These are phyloP conservation scores for Pipistrellus kuhlii DNA, from an alignment of 2,797 vertebrate species.

Conservation along the genomic window DNA sequence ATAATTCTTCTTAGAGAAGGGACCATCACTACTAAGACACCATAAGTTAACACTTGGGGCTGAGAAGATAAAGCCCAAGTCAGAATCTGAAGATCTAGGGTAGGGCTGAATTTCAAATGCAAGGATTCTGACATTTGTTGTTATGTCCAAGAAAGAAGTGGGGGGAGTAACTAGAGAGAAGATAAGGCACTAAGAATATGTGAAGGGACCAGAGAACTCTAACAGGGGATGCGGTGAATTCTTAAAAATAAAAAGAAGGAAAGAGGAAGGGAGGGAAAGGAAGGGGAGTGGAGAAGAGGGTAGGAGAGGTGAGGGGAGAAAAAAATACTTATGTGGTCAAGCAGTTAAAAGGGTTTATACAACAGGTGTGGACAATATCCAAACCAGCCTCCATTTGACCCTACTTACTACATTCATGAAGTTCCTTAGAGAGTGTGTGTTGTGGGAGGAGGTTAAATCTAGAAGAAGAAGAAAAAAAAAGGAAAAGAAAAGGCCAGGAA, in stretches of 20 bases:
- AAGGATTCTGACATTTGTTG: background rate
- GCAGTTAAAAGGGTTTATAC: background rate
- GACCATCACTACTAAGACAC: background rate
- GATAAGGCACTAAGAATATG: background rate
- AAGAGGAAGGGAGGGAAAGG: background rate
- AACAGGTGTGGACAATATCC: background rate
- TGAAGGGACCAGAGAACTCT: background rate
- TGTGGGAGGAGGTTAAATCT: background rate
- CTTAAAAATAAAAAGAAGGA: background rate
- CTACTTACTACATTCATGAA: background rate
- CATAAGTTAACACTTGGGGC: too few relatives aligned
- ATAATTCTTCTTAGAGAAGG: background rate
- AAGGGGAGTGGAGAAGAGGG: rapidly evolving
- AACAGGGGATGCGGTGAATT: background rate
- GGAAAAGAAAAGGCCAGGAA: background rate
- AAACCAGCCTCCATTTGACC: background rate
- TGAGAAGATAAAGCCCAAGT: background rate
- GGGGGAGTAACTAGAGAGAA: background rate
- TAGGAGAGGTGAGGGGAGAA: background rate
- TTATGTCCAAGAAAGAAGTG: background rate
- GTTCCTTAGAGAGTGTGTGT: background rate
- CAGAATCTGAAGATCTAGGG: background rate
- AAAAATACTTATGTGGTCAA: background rate
- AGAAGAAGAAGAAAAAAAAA: background rate
- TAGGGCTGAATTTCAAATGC: background rate